Evolutionary conservation across 2,888 invertebrate species (phyloP).

Genomic region (Diabrotica balteata): DNA sequence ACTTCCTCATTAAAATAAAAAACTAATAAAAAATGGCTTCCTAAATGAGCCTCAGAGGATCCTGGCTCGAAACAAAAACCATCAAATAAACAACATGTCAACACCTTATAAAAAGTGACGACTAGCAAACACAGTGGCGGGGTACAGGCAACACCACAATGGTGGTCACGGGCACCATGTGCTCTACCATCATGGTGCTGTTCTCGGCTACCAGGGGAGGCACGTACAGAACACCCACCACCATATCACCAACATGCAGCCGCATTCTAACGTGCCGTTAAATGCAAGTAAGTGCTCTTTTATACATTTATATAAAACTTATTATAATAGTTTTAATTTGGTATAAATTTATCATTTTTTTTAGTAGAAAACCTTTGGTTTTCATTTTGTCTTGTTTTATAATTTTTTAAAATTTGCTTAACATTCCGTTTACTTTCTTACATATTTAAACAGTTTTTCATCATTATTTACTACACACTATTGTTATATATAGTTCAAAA

Average conservation of each 20-base stretch:
- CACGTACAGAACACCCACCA: conserved; percentile 55
- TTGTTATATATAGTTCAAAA: no score
- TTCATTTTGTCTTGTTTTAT: no score
- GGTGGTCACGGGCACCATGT: conserved; percentile 57
- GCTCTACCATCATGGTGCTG: conserved; percentile 56
- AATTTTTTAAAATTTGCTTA: no score
- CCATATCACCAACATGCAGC: conserved; percentile 49
- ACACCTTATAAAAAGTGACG: conserved; percentile 45
- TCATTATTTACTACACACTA: no score
- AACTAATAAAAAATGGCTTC: conserved; percentile 6
- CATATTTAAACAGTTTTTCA: no score
- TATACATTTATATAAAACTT: no score
- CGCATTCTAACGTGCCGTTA: conserved; percentile 55
- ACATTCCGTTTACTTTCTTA: no score
- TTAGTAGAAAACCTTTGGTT: no score
- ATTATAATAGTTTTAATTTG: no score
- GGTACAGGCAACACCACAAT: conserved; percentile 58
- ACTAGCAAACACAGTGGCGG: conserved; percentile 56
- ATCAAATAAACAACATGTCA: conserved; percentile 27
- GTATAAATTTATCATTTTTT: no score
- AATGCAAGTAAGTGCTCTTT: conserved; percentile 58
- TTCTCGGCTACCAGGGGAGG: conserved; percentile 56
- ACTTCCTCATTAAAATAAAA: no score
- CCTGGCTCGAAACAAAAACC: conserved; percentile 7
- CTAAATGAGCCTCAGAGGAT: conserved; percentile 15